These are phyloP conservation scores for Drosophila subquinaria DNA, from an alignment of 2,888 invertebrate genomes.

Conservation along the genomic window DNA sequence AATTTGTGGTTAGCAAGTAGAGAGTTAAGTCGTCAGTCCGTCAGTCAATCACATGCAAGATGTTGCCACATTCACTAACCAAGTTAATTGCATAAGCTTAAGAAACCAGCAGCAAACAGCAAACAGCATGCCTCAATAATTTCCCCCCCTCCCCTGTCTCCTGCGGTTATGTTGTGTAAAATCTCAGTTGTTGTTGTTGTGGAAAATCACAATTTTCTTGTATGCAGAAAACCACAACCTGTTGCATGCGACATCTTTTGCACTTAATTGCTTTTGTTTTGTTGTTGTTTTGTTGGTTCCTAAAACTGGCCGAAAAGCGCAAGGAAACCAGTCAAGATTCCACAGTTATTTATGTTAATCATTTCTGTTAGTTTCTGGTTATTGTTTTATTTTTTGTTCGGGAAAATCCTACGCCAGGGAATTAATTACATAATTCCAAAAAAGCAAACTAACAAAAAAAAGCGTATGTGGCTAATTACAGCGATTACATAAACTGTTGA, in stretches of 20 bases:
- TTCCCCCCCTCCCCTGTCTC: slow-evolving; percentile 14
- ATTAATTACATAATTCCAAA: slow-evolving; percentile 64
- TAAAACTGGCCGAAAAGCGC: not conserved
- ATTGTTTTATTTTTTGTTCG: slow-evolving; percentile 55
- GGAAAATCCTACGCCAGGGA: slow-evolving; percentile 20
- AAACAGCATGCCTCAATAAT: slow-evolving; percentile 69
- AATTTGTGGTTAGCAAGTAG: slow-evolving; percentile 56
- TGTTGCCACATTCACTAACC: slow-evolving; percentile 66
- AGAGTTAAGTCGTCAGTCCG: slow-evolving; percentile 28
- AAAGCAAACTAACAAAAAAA: slow-evolving; percentile 20
- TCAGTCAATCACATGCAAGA: slow-evolving; percentile 57
- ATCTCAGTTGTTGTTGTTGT: slow-evolving; percentile 9
- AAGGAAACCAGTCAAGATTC: slow-evolving; percentile 10
- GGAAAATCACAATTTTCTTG: slow-evolving; percentile 29
- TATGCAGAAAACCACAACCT: slow-evolving; percentile 45
- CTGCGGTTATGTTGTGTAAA: slow-evolving; percentile 29
- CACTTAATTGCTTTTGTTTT: slow-evolving; percentile 44
- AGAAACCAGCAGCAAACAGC: slow-evolving; percentile 54
- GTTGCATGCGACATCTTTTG: slow-evolving; percentile 64
- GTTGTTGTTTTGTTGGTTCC: not conserved
- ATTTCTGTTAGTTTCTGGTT: slow-evolving; percentile 73
- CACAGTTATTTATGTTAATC: slow-evolving; percentile 62
- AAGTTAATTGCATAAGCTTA: slow-evolving; percentile 74
- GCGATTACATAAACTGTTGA: slow-evolving; percentile 64
- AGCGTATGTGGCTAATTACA: slow-evolving; percentile 70